Evolutionary conservation across 2,797 vertebrate genomes (phyloP), one percentile per base, ranked within the genome.

Genomic region (Ctenochaetus hawaiiensis): DNA sequence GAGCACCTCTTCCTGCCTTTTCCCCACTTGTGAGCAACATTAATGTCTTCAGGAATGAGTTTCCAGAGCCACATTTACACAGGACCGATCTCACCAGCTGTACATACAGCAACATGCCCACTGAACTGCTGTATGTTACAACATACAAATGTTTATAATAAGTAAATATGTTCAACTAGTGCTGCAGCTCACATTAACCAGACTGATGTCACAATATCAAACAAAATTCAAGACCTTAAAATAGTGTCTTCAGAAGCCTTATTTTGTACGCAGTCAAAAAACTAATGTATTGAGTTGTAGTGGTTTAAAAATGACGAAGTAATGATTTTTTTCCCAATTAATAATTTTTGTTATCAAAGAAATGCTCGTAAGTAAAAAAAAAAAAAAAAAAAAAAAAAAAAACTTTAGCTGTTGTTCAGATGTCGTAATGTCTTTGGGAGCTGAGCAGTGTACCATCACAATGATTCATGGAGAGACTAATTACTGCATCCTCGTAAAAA

Each of bases 1-100:
- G 13, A 58, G 65, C 16, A 17, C 75, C 82, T 62, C 67, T 82
- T 87, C 85, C 85, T 82, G 80, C 51, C 22, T 41, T 65, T 49
- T 20, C 5, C 10, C 5, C 37, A 26, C 17, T 20, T 18, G 41
- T 41, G 59, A 54, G 64, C 10, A 47, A 53, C 59, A 8, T 1
- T 43, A 52, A 23, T 2, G 67, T 56, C 0, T 18, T 58, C 7
- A 45, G 30, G 39, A 67, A 63, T 2, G 41, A 51, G 37, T 6
- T 54, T 44, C 39, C 5, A 11, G 4, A 30, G 34, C 23, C 52
- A 13, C 17, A 5, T 54, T 49, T 20, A 58, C 63, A 56, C 16
- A 0, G 30, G 4, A 2, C 54, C 37, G 52, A 26, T 16, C 20
- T 49, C 49, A 52, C 4, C 49, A 52, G 20, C 4, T 23, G 11